Conservation (phyloP, 2,113 vertebrate species). For the Cacatua alba region DNA sequence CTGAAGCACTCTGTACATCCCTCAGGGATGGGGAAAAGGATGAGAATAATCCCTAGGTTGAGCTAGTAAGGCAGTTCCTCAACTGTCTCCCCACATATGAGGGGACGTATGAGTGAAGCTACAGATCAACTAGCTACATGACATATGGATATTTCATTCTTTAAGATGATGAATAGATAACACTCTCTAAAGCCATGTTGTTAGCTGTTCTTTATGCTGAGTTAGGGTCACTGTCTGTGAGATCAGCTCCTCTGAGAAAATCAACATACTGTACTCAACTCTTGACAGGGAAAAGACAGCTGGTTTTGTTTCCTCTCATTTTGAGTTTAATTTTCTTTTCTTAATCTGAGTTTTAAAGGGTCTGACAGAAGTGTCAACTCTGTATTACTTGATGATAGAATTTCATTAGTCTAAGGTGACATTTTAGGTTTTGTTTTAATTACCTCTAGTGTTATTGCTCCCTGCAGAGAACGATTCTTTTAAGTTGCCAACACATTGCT, state of each 20-base stretch:
- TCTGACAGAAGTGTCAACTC: background rate
- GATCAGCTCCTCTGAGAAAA: constrained; percentile 11
- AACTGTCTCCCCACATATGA: background rate
- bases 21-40: background rate
- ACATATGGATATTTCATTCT: background rate
- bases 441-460: constrained; percentile 35
- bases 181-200: background rate
- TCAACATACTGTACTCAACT: background rate
- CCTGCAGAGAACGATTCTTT: constrained; percentile 30
- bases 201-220: background rate
- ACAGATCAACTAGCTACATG: background rate
- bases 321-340: constrained; percentile 34
- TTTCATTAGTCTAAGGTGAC: constrained; percentile 59
- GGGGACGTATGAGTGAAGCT: background rate
- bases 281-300: background rate
- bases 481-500: background rate
- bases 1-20: background rate
- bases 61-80: background rate
- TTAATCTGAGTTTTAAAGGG: constrained; percentile 35
- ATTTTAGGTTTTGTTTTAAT: constrained; percentile 57
- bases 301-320: background rate
- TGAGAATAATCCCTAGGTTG: background rate
- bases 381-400: constrained; percentile 9
- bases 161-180: background rate
- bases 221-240: background rate